Percentiles rank a stretch among this genome's conserved stretches.
phyloP scores from a whole-genome alignment of 2,113 vertebrate genomes.

The Nannobrachium achirus region DNA sequence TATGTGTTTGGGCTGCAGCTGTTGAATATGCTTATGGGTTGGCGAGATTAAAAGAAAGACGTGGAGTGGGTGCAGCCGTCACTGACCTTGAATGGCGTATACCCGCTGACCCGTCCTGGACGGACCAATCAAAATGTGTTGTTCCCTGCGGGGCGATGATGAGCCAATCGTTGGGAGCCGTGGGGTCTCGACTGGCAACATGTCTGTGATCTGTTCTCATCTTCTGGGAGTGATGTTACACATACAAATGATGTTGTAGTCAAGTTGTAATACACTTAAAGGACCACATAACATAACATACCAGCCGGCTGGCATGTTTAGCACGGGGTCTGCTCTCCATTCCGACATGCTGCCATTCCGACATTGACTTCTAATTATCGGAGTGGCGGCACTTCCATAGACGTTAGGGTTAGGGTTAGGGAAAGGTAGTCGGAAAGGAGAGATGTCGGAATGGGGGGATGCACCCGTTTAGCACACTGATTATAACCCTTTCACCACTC shows the following conservation, averaged over 20 bases:
- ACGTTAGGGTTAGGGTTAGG: too few relatives aligned
- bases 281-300: too few relatives aligned
- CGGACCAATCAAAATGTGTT: slow-evolving; percentile 32
- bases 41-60: slow-evolving; percentile 39
- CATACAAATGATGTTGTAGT: neutral
- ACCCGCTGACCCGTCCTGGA: slow-evolving; percentile 39
- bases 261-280: neutral
- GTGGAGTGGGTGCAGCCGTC: slow-evolving; percentile 8
- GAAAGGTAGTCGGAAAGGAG: too few relatives aligned
- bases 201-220: neutral
- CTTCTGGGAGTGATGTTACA: neutral
- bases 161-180: slow-evolving; percentile 14
- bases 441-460: too few relatives aligned
- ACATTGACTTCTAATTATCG: too few relatives aligned
- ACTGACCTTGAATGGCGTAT: slow-evolving; percentile 42
- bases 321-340: too few relatives aligned
- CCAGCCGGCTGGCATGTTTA: too few relatives aligned
- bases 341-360: too few relatives aligned
- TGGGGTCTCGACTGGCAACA: slow-evolving; percentile 6
- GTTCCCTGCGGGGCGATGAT: neutral
- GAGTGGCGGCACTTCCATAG: too few relatives aligned
- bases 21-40: slow-evolving; percentile 61
- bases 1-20: slow-evolving; percentile 46
- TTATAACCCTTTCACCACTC: too few relatives aligned
- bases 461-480: too few relatives aligned